Conservation (phyloP, 1,140 invertebrate genomes). For the Saccostrea echinata region DNA sequence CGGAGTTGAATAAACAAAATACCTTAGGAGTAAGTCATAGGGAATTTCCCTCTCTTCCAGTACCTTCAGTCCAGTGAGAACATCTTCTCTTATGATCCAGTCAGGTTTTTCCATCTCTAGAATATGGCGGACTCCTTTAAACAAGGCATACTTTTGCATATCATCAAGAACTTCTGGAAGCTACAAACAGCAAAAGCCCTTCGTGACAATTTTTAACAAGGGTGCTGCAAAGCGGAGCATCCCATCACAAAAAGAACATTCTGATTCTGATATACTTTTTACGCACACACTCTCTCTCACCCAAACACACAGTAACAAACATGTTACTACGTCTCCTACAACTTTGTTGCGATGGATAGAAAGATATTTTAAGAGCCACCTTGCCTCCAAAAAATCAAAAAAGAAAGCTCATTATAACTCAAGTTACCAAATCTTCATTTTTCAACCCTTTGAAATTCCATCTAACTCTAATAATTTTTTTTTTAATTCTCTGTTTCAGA, state of each 20-base stretch:
- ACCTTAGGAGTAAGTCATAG: constrained; percentile 64
- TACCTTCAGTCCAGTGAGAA: constrained; percentile 53
- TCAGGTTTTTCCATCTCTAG: constrained; percentile 60
- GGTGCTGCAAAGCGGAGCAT: too few relatives aligned
- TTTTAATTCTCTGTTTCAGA: too few relatives aligned
- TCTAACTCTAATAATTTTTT: too few relatives aligned
- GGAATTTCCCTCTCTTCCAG: constrained; percentile 54
- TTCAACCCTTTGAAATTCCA: too few relatives aligned
- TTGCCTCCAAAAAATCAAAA: too few relatives aligned
- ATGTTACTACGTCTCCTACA: too few relatives aligned
- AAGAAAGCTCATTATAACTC: too few relatives aligned
- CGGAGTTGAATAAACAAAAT: background rate
- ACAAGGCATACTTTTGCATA: constrained; percentile 38
- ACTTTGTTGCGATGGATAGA: background rate
- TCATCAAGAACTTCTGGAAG: constrained; percentile 49
- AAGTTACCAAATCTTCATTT: too few relatives aligned
- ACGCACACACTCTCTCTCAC: too few relatives aligned
- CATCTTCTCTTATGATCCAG: constrained; percentile 56
- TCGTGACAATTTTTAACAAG: background rate
- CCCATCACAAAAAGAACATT: too few relatives aligned
- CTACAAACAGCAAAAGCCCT: background rate
- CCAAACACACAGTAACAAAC: too few relatives aligned
- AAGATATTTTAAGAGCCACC: background rate
- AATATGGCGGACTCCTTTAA: constrained; percentile 61
- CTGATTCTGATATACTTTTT: too few relatives aligned